A percentile compares a stretch with the other conserved stretches of the same genome.
These are phyloP conservation scores for Caenorhabditis uteleia DNA, from an alignment of 2,888 invertebrate genomes.

Conservation along the genomic window DNA sequence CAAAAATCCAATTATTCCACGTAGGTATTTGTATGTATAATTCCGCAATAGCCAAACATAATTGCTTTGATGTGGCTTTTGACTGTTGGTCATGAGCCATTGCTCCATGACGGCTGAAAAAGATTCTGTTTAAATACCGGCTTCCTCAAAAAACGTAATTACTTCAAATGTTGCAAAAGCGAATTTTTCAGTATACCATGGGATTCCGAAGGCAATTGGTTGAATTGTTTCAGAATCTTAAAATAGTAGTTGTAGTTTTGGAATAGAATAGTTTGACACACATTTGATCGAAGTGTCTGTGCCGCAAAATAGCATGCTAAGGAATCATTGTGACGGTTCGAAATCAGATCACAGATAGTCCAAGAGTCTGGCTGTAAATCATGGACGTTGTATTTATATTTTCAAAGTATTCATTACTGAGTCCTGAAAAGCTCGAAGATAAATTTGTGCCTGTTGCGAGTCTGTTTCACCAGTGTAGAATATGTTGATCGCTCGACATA, in stretches of 20 bases:
- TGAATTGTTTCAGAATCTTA: conserved; percentile 51
- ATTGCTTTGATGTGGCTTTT: conserved; percentile 81
- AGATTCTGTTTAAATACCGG: too few relatives aligned
- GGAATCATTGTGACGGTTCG: conserved; percentile 80
- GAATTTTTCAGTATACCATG: conserved; percentile 86
- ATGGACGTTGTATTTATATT: too few relatives aligned
- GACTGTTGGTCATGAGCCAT: conserved; percentile 41
- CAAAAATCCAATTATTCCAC: conserved; percentile 87
- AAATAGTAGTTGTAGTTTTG: not conserved
- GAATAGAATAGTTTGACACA: conserved; percentile 9
- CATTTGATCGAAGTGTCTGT: conserved; percentile 83
- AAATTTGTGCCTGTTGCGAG: conserved; percentile 19
- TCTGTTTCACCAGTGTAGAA: conserved; percentile 28
- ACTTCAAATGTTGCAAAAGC: conserved; percentile 81
- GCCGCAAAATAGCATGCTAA: conserved; percentile 84
- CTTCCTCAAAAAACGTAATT: not conserved
- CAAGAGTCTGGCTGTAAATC: conserved; percentile 89
- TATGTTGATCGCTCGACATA: conserved; percentile 30
- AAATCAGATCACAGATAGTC: conserved; percentile 91
- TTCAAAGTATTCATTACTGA: too few relatives aligned
- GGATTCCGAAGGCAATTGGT: conserved; percentile 43
- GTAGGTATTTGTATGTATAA: conserved; percentile 88
- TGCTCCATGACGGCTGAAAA: conserved; percentile 35
- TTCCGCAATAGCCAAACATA: conserved; percentile 91
- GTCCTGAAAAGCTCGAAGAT: conserved; percentile 32